A percentile compares a stretch with the other conserved stretches of the same genome.
Conservation (phyloP, 2,888 invertebrate genomes). For the Drosophila acutilabella region DNA sequence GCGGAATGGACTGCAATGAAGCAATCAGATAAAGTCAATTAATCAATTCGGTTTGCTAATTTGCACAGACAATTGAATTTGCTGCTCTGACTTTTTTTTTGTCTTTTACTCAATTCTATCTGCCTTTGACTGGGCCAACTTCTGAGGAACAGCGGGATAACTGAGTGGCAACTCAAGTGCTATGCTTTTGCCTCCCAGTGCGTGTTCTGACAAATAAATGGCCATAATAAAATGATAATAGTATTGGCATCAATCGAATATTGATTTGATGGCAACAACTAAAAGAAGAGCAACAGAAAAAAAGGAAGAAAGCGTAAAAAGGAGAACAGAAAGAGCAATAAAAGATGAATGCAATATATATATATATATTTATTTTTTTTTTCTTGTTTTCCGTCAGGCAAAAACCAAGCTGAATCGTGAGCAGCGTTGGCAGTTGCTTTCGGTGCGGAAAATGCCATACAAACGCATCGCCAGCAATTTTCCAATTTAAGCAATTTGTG, state of each 20-base stretch:
- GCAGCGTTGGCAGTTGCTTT: conserved; percentile 31
- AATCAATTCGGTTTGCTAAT: conserved; percentile 69
- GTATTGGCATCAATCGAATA: conserved; percentile 80
- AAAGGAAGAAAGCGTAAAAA: not conserved
- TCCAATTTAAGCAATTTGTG: conserved; percentile 80
- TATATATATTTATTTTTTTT: not conserved
- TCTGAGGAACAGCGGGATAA: conserved; percentile 37
- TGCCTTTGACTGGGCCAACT: conserved; percentile 8
- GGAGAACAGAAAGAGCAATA: conserved; percentile 56
- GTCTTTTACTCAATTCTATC: not conserved
- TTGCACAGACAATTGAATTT: conserved; percentile 57
- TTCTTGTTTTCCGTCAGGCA: conserved; percentile 47
- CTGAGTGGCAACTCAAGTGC: conserved; percentile 48
- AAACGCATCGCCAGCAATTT: conserved; percentile 76
- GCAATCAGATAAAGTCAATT: conserved; percentile 65
- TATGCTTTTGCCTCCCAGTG: conserved; percentile 26
- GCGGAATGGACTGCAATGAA: conserved; percentile 24
- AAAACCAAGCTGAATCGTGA: conserved; percentile 55
- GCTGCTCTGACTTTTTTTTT: conserved; percentile 7
- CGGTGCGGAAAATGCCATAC: conserved; percentile 24
- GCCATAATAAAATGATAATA: conserved; percentile 81
- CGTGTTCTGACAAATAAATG: conserved; percentile 70
- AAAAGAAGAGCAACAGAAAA: conserved; percentile 19
- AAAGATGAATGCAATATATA: conserved; percentile 74
- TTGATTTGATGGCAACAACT: conserved; percentile 72